Evolutionary conservation across 2,113 vertebrate genomes (phyloP).

Genomic region (Gasterosteus aculeatus): DNA sequence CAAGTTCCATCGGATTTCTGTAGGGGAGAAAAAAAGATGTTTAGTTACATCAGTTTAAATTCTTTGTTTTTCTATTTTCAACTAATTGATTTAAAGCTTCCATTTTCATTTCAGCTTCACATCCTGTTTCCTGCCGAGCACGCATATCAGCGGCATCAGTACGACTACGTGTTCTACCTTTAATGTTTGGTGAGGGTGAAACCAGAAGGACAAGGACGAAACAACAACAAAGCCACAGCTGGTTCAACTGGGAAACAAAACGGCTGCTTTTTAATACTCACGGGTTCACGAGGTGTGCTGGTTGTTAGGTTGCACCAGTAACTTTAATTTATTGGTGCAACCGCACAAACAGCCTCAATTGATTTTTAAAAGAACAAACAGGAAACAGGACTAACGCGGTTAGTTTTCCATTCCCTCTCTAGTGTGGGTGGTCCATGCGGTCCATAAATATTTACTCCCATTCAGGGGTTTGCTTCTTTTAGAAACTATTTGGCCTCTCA

Average conservation of each 20-base stretch:
- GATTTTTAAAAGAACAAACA: constrained; percentile 40
- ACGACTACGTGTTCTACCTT: not conserved
- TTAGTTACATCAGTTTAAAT: not conserved
- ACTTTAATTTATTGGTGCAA: not conserved
- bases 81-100: not conserved
- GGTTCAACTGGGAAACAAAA: constrained; percentile 18
- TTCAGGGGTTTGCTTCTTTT: constrained; percentile 11
- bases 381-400: too few relatives aligned
- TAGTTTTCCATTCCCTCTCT: constrained; percentile 3
- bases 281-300: not conserved
- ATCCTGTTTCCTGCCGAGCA: not conserved
- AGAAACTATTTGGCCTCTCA: constrained; percentile 22
- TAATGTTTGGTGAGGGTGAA: not conserved
- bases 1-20: constrained; percentile 89
- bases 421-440: constrained; percentile 16
- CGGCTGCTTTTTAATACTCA: not conserved
- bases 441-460: constrained; percentile 43
- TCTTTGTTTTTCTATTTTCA: not conserved
- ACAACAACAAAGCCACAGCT: not conserved
- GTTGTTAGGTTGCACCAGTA: too few relatives aligned
- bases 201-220: too few relatives aligned
- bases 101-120: not conserved
- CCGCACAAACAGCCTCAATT: constrained; percentile 25
- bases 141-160: not conserved
- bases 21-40: not conserved